Percentiles rank a stretch among this genome's conserved stretches.
Conservation (phyloP, 2,797 vertebrate species). For the Vespertilio murinus region DNA sequence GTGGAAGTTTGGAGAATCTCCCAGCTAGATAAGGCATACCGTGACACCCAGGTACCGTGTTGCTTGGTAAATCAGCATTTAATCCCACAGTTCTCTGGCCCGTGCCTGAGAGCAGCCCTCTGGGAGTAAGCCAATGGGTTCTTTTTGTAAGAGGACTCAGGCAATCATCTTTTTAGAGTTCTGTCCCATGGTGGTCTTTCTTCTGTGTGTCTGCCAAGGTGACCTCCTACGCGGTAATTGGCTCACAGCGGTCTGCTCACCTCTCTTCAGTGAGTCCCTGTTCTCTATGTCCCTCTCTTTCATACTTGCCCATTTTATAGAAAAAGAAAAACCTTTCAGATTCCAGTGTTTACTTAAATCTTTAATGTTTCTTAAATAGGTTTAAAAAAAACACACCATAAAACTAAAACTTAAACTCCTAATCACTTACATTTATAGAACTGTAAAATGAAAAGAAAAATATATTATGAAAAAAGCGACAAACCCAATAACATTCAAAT, state of each 20-base stretch:
- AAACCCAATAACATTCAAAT: neutral
- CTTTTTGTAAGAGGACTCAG: neutral
- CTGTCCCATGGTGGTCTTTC: neutral
- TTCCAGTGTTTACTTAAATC: neutral
- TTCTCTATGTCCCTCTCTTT: neutral
- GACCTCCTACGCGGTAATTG: neutral
- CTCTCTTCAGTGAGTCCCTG: neutral
- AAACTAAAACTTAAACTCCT: neutral
- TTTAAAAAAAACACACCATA: neutral
- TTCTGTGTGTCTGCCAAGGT: neutral
- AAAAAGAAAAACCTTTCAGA: slow-evolving; percentile 29
- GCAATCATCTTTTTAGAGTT: neutral
- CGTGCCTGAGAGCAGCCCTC: neutral
- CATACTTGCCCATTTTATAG: neutral
- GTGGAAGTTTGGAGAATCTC: neutral
- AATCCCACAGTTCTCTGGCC: neutral
- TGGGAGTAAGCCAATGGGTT: neutral
- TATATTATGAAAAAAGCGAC: neutral
- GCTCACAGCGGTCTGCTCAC: neutral
- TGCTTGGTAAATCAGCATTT: neutral
- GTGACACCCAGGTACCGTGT: neutral
- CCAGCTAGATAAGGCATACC: neutral
- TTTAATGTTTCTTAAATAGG: neutral
- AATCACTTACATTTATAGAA: neutral
- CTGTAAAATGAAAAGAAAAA: neutral